Percentiles rank a stretch among this genome's conserved stretches.
Evolutionary conservation across 2,888 invertebrate species (phyloP).

Genomic region (Melanotus villosus): DNA sequence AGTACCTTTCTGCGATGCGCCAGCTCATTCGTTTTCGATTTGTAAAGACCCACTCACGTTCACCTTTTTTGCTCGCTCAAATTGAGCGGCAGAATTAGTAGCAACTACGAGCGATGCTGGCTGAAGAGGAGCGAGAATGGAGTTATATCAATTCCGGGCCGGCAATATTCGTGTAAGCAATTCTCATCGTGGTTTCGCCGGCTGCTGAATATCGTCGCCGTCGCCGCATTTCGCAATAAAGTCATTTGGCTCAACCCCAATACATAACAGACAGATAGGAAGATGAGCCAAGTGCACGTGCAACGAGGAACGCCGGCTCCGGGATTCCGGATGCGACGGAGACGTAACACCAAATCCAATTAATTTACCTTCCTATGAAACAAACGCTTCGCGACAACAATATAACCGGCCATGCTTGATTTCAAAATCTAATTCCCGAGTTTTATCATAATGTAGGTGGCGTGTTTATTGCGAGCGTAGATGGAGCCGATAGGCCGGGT

Average conservation of each 20-base stretch:
- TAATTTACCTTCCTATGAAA: conserved; percentile 58
- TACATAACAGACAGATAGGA: conserved; percentile 52
- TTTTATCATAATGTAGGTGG: conserved; percentile 57
- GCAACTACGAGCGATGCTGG: conserved; percentile 11
- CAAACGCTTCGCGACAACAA: conserved; percentile 57
- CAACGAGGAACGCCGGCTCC: conserved; percentile 26
- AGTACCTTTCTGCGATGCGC: conserved; percentile 29
- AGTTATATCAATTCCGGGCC: conserved; percentile 44
- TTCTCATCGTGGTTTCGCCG: conserved; percentile 52
- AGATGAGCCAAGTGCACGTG: conserved; percentile 49
- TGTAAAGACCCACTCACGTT: conserved; percentile 19
- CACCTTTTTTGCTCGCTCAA: conserved; percentile 32
- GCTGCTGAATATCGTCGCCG: conserved; percentile 51
- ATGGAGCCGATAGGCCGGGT: conserved; percentile 27
- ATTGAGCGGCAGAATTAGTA: conserved; percentile 37
- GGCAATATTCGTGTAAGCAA: conserved; percentile 50
- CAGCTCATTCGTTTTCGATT: conserved; percentile 33
- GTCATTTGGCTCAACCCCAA: conserved; percentile 52
- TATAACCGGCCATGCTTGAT: conserved; percentile 54
- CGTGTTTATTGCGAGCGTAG: conserved; percentile 53
- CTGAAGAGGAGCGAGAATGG: conserved; percentile 28
- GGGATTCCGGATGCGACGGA: conserved; percentile 27
- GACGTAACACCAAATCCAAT: conserved; percentile 55
- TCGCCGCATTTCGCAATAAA: conserved; percentile 53
- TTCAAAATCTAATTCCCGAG: conserved; percentile 53